Conservation (phyloP, 2,113 vertebrate species). For the Sphyrna mokarran region DNA sequence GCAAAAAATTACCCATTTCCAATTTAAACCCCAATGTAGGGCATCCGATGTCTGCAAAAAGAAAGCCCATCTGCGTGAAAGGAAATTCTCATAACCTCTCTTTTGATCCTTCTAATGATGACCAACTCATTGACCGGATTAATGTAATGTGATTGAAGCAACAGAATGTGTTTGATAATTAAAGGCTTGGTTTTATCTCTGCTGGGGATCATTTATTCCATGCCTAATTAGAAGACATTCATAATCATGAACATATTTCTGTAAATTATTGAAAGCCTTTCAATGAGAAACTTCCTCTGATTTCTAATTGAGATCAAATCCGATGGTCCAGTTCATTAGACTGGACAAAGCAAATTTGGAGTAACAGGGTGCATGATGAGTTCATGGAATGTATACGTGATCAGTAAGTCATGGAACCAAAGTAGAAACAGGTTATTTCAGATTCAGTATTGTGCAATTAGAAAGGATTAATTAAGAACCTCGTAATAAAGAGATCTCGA, state of each 20-base stretch:
- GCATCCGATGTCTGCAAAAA: neutral
- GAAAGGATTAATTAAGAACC: neutral
- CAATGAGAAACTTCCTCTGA: neutral
- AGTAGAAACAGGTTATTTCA: neutral
- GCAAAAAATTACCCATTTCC: neutral
- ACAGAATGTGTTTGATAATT: neutral
- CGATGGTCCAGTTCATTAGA: neutral
- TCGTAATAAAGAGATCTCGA: neutral
- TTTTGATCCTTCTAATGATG: neutral
- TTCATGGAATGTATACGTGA: neutral
- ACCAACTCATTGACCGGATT: neutral
- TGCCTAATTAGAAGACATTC: neutral
- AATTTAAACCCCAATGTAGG: neutral
- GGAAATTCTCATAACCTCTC: neutral
- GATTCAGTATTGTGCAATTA: neutral
- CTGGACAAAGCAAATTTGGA: neutral
- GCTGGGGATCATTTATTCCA: neutral
- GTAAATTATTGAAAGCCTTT: neutral
- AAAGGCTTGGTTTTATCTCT: neutral
- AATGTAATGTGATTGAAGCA: neutral
- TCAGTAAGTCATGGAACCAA: neutral
- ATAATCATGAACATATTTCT: neutral
- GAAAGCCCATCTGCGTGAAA: neutral
- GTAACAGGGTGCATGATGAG: neutral
- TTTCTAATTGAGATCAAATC: neutral